phyloP scores from a whole-genome alignment of 2,113 vertebrate species.

The Gymnogyps californianus region DNA sequence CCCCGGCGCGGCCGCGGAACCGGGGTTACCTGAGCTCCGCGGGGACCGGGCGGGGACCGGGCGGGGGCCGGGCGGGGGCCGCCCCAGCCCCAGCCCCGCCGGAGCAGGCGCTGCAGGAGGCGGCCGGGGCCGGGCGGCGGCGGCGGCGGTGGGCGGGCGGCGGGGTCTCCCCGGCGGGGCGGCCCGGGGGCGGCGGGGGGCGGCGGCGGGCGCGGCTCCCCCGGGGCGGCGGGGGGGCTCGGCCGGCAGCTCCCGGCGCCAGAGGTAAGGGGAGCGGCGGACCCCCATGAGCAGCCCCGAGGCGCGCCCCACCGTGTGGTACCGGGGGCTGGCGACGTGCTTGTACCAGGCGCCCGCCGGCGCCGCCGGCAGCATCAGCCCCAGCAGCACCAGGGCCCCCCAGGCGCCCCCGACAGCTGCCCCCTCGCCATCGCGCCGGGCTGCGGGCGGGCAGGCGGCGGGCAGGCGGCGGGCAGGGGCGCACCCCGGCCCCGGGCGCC shows the following conservation, averaged over 20 bases:
- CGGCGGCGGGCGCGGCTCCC: neutral
- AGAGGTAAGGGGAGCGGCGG: constrained; percentile 63
- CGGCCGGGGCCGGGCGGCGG: neutral
- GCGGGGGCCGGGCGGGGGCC: neutral
- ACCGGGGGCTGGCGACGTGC: constrained; percentile 65
- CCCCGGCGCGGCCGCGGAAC: no score
- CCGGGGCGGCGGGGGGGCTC: neutral
- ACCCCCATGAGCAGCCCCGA: constrained; percentile 69
- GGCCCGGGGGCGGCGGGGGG: no score
- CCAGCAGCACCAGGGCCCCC: constrained; percentile 42
- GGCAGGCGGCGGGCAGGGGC: neutral
- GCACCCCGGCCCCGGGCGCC: neutral
- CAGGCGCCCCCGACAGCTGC: neutral
- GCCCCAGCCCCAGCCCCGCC: neutral
- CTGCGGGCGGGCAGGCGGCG: neutral
- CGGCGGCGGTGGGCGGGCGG: neutral
- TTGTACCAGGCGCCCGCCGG: constrained; percentile 67
- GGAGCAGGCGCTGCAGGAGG: neutral
- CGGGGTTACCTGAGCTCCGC: neutral
- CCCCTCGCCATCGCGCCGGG: neutral
- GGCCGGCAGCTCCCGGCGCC: constrained; percentile 19
- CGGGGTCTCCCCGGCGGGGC: neutral
- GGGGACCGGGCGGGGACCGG: neutral
- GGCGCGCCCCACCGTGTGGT: constrained; percentile 70
- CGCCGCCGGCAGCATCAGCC: neutral